phyloP scores from a whole-genome alignment of 2,113 vertebrate species.

The Ammodytes marinus region DNA sequence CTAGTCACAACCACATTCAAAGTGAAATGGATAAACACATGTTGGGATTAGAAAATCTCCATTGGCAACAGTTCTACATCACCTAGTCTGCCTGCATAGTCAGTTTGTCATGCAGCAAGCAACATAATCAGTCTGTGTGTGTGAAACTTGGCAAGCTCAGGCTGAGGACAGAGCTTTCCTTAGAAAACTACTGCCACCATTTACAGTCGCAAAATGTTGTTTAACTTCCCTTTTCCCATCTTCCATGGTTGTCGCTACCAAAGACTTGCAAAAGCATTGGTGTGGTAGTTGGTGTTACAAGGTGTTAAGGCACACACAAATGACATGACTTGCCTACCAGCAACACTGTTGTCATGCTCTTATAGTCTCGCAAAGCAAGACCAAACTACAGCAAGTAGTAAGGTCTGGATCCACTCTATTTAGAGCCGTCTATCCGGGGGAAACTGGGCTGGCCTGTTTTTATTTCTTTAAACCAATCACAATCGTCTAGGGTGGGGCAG shows the following conservation, averaged over 20 bases:
- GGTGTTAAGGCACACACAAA: too few species aligned
- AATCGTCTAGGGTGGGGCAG: too few species aligned
- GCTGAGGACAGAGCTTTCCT: constrained; percentile 4
- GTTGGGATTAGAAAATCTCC: not conserved
- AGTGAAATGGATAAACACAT: not conserved
- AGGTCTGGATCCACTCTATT: too few species aligned
- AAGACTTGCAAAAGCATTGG: not conserved
- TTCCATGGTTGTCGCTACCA: not conserved
- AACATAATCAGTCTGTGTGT: not conserved
- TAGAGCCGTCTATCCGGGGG: too few species aligned
- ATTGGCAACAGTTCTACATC: not conserved
- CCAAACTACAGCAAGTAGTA: too few species aligned
- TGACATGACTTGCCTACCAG: too few species aligned
- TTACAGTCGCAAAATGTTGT: too few species aligned
- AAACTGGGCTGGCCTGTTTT: too few species aligned
- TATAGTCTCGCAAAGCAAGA: too few species aligned
- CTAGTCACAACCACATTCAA: not conserved
- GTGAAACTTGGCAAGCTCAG: constrained; percentile 16
- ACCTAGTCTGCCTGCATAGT: constrained; percentile 11
- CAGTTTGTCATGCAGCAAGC: constrained; percentile 32
- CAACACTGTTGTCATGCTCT: too few species aligned
- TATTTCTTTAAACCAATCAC: too few species aligned
- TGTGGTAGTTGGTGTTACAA: too few species aligned
- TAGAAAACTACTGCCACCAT: constrained; percentile 9
- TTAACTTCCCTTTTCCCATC: not conserved